A percentile compares a stretch with the other conserved stretches of the same genome.
These are phyloP conservation scores for Scaptomyza hsui DNA, from an alignment of 1,140 invertebrate species.

Conservation along the genomic window DNA sequence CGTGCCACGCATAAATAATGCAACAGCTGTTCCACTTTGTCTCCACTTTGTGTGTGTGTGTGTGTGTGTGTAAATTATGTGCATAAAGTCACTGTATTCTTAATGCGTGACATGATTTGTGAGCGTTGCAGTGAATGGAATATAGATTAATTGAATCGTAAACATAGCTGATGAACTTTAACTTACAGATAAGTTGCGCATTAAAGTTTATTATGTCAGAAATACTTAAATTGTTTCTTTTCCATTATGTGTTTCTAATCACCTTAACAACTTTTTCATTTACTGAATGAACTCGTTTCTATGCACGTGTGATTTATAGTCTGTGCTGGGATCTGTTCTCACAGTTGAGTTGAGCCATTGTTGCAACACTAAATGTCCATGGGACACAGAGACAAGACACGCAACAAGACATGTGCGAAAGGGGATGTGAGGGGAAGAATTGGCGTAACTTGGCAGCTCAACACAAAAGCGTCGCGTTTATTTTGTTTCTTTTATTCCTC, in stretches of 20 bases:
- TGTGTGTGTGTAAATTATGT: conserved; percentile 14
- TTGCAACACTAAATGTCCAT: conserved; percentile 19
- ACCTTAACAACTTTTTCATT: neutral
- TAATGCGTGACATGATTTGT: conserved; percentile 1
- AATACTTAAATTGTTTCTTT: no score
- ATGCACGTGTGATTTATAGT: neutral
- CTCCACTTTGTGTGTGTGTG: neutral
- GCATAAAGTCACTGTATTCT: conserved; percentile 15
- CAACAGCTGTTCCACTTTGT: conserved; percentile 44
- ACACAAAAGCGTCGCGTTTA: conserved; percentile 32
- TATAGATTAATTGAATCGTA: neutral
- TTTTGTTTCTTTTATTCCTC: conserved; percentile 47
- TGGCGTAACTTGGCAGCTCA: conserved; percentile 5
- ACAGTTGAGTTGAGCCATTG: conserved; percentile 5
- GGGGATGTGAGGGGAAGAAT: neutral
- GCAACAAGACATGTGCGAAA: neutral
- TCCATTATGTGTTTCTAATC: neutral
- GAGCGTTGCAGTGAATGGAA: neutral
- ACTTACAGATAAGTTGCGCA: no score
- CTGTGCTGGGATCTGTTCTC: conserved; percentile 13
- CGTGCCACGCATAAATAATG: conserved; percentile 44
- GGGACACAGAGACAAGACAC: conserved; percentile 21
- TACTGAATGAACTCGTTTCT: neutral
- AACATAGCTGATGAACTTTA: no score
- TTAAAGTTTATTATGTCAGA: no score